Percentiles rank a stretch among this genome's conserved stretches.
Conservation (phyloP, 1,140 invertebrate species). For the Anadara kagoshimensis region DNA sequence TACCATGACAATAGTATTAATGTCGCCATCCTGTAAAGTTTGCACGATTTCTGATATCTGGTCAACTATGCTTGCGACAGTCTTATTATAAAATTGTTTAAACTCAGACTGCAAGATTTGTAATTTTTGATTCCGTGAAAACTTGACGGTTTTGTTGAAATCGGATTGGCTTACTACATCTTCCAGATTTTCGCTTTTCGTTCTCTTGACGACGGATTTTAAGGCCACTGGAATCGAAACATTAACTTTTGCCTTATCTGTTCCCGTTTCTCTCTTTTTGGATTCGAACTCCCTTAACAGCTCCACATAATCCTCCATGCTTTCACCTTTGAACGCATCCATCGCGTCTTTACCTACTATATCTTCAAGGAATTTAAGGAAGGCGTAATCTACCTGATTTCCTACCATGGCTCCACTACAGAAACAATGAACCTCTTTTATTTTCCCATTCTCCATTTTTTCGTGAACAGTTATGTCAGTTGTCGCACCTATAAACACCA, state of each 20-base stretch:
- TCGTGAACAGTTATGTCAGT: conserved; percentile 38
- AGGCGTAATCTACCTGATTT: conserved; percentile 28
- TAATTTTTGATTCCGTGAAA: too few species aligned
- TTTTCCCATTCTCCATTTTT: conserved; percentile 3
- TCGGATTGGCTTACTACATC: not conserved
- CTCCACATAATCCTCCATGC: conserved; percentile 36
- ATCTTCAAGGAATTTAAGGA: conserved; percentile 18
- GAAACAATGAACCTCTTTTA: conserved; percentile 27
- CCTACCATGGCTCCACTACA: conserved; percentile 29
- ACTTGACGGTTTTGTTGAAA: not conserved
- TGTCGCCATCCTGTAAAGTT: too few species aligned
- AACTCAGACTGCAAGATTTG: too few species aligned
- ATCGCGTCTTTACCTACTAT: conserved; percentile 22
- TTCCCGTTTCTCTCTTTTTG: conserved; percentile 28
- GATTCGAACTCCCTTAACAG: conserved; percentile 42
- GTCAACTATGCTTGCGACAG: too few species aligned
- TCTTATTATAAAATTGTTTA: too few species aligned
- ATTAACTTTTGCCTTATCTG: conserved; percentile 23
- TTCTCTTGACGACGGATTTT: conserved; percentile 8
- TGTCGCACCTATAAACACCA: conserved; percentile 34
- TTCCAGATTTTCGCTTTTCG: not conserved
- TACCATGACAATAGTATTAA: not conserved
- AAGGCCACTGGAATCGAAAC: conserved; percentile 35
- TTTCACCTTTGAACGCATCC: conserved; percentile 7
- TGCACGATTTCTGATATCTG: too few species aligned